Base-by-base conservation (phyloP, 30 jellyfish, hydroid and myxozoan species). In the Sanderia malayensis region DNA sequence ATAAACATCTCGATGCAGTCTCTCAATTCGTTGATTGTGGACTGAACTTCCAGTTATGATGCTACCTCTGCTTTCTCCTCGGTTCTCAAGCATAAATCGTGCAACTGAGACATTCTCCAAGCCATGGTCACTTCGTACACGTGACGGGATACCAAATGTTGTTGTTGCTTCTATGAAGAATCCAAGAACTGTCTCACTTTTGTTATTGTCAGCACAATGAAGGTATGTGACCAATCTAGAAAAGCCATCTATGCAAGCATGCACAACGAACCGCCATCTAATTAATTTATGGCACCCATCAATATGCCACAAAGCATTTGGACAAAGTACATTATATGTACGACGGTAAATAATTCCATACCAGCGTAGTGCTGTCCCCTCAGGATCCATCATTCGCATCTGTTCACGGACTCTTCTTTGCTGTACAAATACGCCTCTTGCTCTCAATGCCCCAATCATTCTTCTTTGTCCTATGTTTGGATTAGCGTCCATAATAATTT, bases 41-140 rank as follows among this genome's bases (percentile, higher is more conserved):
- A 62, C 75, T 32, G 75, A 62, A 25, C 75, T 62, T 15, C 75
- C 75, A 1, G 75, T 62, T 53, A 62, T 62, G 0, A 62, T 62
- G 27, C 75, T 62, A 17, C 75, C 75, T 15, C 75, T 28, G 23
- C 30, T 62, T 27, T 18, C 19, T 29, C 75, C 75, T 62, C 75
- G 21, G n/a, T 15, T 62, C 55, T 68, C 44, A 20, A 41, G 34
- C 81, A 62, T 62, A 3, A 62, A 27, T 32, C 75, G 15, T 33
- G 81, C 81, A 17, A 68, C 81, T 2, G 24, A 7, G 44, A 34
- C 68, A 32, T 68, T 68, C 30, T 68, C 69, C 76, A 25, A 17
- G 45, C 81, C 81, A 6, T 68, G 49, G 74, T 68, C 81, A 34
- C 70, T 25, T 27, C 81, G 67, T 18, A 68, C 67, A 24, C 81